Conservation (phyloP, 1,140 invertebrate genomes). For the Polyergus mexicanus region DNA sequence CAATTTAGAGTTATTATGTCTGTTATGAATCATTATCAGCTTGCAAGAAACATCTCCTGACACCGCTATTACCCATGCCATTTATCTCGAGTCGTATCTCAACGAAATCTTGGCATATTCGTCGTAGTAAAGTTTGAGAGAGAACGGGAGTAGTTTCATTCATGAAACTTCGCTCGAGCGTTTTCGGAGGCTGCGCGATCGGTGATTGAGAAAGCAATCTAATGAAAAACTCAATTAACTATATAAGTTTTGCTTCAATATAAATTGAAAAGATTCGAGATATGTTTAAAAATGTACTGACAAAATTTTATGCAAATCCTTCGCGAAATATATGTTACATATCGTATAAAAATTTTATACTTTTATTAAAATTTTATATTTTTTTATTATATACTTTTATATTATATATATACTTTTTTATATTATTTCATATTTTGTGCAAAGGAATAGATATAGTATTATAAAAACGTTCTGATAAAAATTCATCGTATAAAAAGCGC, state of each 20-base stretch:
- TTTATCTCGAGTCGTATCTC: conserved; percentile 32
- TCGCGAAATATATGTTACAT: no score
- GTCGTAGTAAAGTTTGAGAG: conserved; percentile 12
- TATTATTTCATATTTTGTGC: background rate
- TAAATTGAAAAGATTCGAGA: no score
- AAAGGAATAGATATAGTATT: background rate
- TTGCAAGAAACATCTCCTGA: background rate
- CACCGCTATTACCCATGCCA: background rate
- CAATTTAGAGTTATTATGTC: conserved; percentile 27
- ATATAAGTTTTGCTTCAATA: background rate
- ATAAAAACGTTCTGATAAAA: background rate
- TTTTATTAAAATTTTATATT: background rate
- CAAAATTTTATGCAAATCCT: no score
- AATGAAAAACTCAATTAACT: background rate
- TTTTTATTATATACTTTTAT: no score
- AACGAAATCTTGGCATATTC: conserved; percentile 49
- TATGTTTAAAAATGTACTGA: no score
- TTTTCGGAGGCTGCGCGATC: background rate
- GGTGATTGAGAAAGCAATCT: background rate
- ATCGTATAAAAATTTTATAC: background rate
- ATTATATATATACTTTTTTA: conserved; percentile 8
- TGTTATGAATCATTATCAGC: conserved; percentile 3
- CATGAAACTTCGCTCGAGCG: conserved; percentile 15
- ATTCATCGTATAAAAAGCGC: background rate
- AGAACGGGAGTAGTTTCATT: conserved; percentile 24